Base-by-base conservation (phyloP, 2,888 invertebrate species). In the Tetheella fluctuosa region DNA sequence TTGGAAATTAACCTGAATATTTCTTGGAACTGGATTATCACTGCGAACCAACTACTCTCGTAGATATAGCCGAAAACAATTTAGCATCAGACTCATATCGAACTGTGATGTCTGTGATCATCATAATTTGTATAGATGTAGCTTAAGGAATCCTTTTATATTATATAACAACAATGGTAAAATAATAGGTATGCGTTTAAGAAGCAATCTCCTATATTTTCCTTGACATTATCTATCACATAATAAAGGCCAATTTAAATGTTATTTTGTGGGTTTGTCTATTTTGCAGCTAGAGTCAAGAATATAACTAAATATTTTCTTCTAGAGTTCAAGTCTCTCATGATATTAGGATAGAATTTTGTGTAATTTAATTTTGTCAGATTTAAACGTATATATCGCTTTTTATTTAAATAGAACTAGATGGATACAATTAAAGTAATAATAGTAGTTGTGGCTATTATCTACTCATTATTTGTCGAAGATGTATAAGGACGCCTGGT, bases 171-270 rank as follows among this genome's bases (percentile, higher is more conserved):
- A 68, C 69, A 70, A 69, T 73, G 55, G 17, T 8, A 55, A 25
- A 34, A 37, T 15, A 37, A 34, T 73, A 75, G 34, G 34, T 34
- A 34, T 30, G 30, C n/a, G n/a, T 34, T 34, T 12, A 34, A 34
- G 34, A 34, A 12, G 76, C 74, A 68, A 71, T 73, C 69, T 69
- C 62, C 52, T 69, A 59, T 68, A 71, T 74, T 83, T 79, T 69
- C 86, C 86, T 86, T 86, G 86, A 85, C 86, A 86, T 86, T 86
- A 80, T 79, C 71, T 62, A 59, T 39, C 64, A 62, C 64, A 71
- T 74, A 67, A 65, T 58, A 81, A 83, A 80, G 78, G 81, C 75
- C 70, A 69, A 64, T 74, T 70, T 61, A 67, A 48, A 48, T 48
- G 48, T 17, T 48, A 72, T 66, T 81, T 74, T 67, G 74, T 53